A percentile compares a stretch with the other conserved stretches of the same genome.
phyloP scores from a whole-genome alignment of 1,140 invertebrate species.

The Drosophila tropicalis region DNA sequence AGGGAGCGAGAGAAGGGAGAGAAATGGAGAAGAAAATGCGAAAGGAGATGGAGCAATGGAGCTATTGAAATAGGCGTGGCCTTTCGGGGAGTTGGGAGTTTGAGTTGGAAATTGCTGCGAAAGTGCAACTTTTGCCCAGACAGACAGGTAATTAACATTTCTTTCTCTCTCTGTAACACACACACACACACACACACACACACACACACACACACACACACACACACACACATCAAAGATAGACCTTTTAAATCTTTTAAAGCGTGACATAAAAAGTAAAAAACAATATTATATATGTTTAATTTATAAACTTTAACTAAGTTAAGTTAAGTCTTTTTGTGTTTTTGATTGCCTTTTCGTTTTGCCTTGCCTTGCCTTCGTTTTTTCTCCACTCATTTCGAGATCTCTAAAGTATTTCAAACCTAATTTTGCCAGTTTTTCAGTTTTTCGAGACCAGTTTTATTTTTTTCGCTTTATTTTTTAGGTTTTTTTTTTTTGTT shows the following conservation, averaged over 20 bases:
- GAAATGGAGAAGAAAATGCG: constrained; percentile 34
- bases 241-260: too few relatives aligned
- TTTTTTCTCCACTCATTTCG: constrained; percentile 51
- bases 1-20: not conserved
- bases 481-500: constrained; percentile 59
- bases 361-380: not conserved
- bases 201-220: not conserved
- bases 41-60: not conserved
- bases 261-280: too few relatives aligned
- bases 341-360: constrained; percentile 33
- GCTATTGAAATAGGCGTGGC: constrained; percentile 16
- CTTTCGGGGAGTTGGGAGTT: not conserved
- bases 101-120: constrained; percentile 38
- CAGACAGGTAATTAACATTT: constrained; percentile 44
- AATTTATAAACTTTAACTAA: constrained; percentile 54
- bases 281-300: constrained; percentile 42
- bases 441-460: constrained; percentile 73
- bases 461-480: constrained; percentile 27
- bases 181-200: not conserved
- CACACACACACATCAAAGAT: not conserved
- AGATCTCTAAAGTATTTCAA: constrained; percentile 36
- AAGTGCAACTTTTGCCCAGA: constrained; percentile 36
- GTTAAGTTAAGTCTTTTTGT: not conserved
- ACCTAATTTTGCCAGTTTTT: constrained; percentile 76
- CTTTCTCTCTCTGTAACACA: constrained; percentile 21